Conservation (phyloP, 2,797 vertebrate genomes). For the Taenioides sp. region DNA sequence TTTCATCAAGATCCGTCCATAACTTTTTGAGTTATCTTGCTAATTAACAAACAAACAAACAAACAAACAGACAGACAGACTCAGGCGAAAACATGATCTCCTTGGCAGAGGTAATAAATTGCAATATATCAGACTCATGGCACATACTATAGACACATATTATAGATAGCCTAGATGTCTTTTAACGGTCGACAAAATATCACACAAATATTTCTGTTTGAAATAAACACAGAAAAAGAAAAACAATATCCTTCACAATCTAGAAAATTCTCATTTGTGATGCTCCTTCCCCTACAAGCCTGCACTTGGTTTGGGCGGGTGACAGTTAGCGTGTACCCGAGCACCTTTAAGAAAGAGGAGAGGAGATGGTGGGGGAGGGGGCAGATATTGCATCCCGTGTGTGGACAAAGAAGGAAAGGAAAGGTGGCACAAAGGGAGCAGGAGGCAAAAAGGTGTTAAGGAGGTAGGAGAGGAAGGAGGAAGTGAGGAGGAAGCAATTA, state of each 20-base stretch:
- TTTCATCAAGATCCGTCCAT: too few species aligned
- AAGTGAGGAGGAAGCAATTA: constrained; percentile 14
- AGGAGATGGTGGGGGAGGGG: constrained; percentile 44
- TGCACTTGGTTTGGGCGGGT: constrained; percentile 17
- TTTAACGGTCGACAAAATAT: too few species aligned
- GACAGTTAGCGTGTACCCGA: constrained; percentile 37
- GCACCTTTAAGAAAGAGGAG: constrained; percentile 48
- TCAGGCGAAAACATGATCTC: too few species aligned
- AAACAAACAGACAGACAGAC: too few species aligned
- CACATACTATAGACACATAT: too few species aligned
- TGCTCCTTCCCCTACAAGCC: constrained; percentile 3
- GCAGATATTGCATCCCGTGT: constrained; percentile 50
- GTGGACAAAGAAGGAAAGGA: constrained; percentile 64
- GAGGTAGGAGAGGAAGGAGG: constrained; percentile 13
- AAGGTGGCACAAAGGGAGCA: constrained; percentile 50
- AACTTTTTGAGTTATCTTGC: too few species aligned
- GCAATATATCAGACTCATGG: too few species aligned
- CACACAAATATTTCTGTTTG: constrained; percentile 16
- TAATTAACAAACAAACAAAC: too few species aligned
- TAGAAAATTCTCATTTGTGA: background rate
- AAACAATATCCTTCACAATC: background rate
- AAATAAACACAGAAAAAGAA: constrained; percentile 31
- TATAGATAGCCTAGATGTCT: too few species aligned
- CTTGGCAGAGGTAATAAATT: too few species aligned
- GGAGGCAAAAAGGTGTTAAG: constrained; percentile 33